Base-by-base conservation (phyloP, 2,888 invertebrate species). In the Uropetala carovei region DNA sequence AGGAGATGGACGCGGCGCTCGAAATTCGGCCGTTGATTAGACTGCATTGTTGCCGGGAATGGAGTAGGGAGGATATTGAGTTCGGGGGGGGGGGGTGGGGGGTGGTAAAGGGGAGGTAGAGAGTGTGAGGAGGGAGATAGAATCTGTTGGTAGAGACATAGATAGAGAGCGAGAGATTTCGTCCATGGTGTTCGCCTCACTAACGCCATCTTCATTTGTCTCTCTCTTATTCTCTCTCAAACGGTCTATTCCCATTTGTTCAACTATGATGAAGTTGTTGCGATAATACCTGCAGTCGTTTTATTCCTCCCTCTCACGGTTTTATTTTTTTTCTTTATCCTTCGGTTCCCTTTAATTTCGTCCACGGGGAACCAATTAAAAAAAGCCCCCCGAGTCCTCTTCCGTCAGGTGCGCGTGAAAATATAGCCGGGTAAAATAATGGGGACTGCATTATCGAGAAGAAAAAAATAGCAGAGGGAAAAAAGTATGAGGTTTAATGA, bases 1-100 rank as follows among this genome's bases (percentile, higher is more conserved):
- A 10, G 64, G 89, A 86, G 86, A 59, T 86, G 86, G n/a, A 60
- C 86, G 43, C 86, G 57, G 86, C 60, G 86, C 86, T 86, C 86
- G 59, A 86, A 86, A 86, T 86, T 86, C 89, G 89, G 30, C 89
- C 89, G 89, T 89, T 89, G 89, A 89, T 89, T 89, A 89, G 89
- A 89, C 60, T 89, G 89, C 89, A 89, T 89, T 89, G 89, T 89
- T 89, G 89, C 56, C 30, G 89, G 68, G 89, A 89, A 89, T 89
- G 89, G 89, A 64, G 30, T 68, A 58, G 89, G 60, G 68, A 43
- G 89, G 64, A 89, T 89, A 89, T 89, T 89, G 60, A 64, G 89
- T 64, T 64, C 60, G 86, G 27, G 58, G 22, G 9, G n/a, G 13
- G 9, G 59, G 59, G n/a, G 57, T 4, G 85, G 84, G 18, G 30